phyloP scores from a whole-genome alignment of 2,797 vertebrate genomes.

The Neomorphus geoffroyi region DNA sequence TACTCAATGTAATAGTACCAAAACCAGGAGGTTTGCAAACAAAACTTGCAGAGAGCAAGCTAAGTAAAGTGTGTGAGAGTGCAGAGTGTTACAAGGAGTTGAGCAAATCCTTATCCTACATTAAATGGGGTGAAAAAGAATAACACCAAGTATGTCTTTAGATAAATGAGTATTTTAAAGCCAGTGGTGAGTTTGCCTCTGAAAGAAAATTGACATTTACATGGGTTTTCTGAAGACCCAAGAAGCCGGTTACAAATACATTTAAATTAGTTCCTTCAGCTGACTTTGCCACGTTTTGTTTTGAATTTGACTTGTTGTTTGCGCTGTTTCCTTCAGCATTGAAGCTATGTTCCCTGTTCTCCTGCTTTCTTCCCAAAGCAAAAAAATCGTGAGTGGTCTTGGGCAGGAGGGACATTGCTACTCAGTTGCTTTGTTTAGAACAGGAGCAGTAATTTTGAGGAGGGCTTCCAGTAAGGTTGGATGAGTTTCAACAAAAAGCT shows the following conservation, averaged over 20 bases:
- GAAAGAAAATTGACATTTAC: not conserved
- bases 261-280: not conserved
- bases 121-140: not conserved
- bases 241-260: not conserved
- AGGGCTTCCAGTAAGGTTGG: too few species aligned
- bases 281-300: not conserved
- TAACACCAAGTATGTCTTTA: not conserved
- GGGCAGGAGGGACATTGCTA: accelerated
- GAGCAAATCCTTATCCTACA: not conserved
- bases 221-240: not conserved
- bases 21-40: not conserved
- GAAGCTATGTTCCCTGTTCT: not conserved
- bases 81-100: not conserved
- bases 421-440: not conserved
- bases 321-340: not conserved
- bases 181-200: not conserved
- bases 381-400: accelerated
- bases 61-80: not conserved
- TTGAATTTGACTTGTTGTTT: not conserved
- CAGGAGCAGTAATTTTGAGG: not conserved
- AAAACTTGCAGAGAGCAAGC: not conserved
- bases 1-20: not conserved
- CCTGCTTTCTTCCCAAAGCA: not conserved
- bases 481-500: not conserved
- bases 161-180: not conserved